Percentiles rank a stretch among this genome's conserved stretches.
phyloP scores from a whole-genome alignment of 2,888 invertebrate genomes.

The Trichogramma evanescens region DNA sequence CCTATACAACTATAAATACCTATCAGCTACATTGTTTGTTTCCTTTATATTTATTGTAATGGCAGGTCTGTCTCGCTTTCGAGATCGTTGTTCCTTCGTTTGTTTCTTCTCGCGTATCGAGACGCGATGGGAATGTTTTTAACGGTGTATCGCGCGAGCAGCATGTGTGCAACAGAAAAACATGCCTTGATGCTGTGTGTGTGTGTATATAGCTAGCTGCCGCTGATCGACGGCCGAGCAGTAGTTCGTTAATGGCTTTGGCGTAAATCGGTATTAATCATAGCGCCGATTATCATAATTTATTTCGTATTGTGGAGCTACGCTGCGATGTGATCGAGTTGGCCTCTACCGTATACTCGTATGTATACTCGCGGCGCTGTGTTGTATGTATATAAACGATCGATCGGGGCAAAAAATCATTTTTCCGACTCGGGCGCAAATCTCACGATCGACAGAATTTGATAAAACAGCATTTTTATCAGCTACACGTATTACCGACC shows the following conservation, averaged over 20 bases:
- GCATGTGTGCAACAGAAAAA: not conserved
- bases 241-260: not conserved
- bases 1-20: too few relatives aligned
- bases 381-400: not conserved
- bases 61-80: too few relatives aligned
- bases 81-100: too few relatives aligned
- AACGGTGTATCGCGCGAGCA: not conserved
- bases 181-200: not conserved
- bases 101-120: not conserved
- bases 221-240: not conserved
- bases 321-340: too few relatives aligned
- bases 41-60: too few relatives aligned
- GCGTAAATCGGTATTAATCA: conserved; percentile 8
- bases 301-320: too few relatives aligned
- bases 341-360: too few relatives aligned
- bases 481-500: too few relatives aligned
- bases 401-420: not conserved
- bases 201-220: too few relatives aligned
- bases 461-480: too few relatives aligned
- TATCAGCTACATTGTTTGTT: too few relatives aligned
- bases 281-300: not conserved
- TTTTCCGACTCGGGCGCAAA: not conserved
- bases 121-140: not conserved
- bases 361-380: not conserved
- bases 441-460: not conserved